Base-by-base conservation (phyloP, 2,888 invertebrate genomes). In the Iphiclides podalirius region DNA sequence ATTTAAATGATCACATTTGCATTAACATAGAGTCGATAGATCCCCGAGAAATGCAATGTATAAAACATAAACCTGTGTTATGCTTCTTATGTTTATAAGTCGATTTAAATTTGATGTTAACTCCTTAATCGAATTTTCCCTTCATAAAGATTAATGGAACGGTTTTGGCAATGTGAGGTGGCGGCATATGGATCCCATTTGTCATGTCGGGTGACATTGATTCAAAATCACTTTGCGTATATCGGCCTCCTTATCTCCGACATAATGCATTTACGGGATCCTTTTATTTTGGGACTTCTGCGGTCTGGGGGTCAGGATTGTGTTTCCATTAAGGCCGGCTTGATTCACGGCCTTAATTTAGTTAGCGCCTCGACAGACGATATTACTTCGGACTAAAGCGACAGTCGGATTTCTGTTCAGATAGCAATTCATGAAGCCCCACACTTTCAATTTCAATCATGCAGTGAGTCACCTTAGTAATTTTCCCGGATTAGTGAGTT, bases 211-310 rank as follows among this genome's bases (percentile, higher is more conserved):
- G 39, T 52, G 61, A 58, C 50, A 59, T 61, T 15, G 39, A 40
- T 59, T 58, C 50, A 43, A 58, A 61, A 65, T 63, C 63, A 69
- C 70, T 72, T 69, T 67, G 64, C 64, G 66, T 73, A 72, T 66
- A 72, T 70, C 60, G 54, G 28, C 53, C 38, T 51, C 55, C 65
- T 74, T 75, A 75, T 78, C 78, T 59, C 47, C 26, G 55, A 56
- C 48, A 47, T 54, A 58, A 70, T 63, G 59, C 61, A 69, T 68
- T 73, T 64, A 53, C 31, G 57, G 49, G 49, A 37, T 38, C 54
- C 59, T 64, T 66, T 59, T 63, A 60, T 62, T 63, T 58, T 53
- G 47, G 43, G 58, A 55, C 52, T 53, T 54, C 41, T 49, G 45
- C 43, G 42, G 34, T 52, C 50, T 52, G 40, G 47, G 53, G 57